These are phyloP conservation scores for Drosophila pseudotalamancana DNA, from an alignment of 2,888 invertebrate species.

Conservation along the genomic window DNA sequence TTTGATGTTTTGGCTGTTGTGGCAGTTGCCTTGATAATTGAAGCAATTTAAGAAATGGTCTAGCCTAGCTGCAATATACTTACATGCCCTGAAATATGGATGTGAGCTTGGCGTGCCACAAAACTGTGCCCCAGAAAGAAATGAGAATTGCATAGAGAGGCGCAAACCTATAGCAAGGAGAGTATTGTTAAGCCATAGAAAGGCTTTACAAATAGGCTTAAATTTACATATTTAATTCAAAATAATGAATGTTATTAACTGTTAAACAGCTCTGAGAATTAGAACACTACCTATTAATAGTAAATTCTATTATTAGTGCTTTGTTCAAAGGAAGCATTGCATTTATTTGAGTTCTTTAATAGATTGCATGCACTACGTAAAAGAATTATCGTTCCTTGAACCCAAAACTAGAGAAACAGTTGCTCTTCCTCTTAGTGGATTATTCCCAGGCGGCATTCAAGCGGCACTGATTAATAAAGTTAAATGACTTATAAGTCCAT, in stretches of 20 bases:
- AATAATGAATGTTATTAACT: no score
- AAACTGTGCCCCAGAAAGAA: slow-evolving; percentile 26
- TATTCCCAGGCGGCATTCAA: slow-evolving; percentile 44
- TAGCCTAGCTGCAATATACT: slow-evolving; percentile 7
- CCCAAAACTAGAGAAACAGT: slow-evolving; percentile 20
- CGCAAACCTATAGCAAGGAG: background rate
- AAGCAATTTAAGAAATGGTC: slow-evolving; percentile 55
- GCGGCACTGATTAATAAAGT: slow-evolving; percentile 73
- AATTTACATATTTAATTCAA: slow-evolving; percentile 17
- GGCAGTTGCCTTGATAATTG: slow-evolving; percentile 59
- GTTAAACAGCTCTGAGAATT: no score
- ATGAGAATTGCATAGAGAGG: slow-evolving; percentile 14
- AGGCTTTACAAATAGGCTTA: background rate
- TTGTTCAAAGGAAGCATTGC: no score
- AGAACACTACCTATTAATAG: no score
- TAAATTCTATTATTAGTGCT: no score
- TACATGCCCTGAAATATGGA: slow-evolving; percentile 6
- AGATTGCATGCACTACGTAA: background rate
- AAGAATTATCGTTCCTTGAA: slow-evolving; percentile 31
- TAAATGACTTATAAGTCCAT: slow-evolving; percentile 74
- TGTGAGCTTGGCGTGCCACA: slow-evolving; percentile 23
- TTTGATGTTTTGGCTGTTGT: slow-evolving; percentile 48
- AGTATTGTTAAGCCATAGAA: background rate
- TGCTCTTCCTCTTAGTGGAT: background rate
- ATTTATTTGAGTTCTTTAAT: background rate